Percentiles rank a stretch among this genome's conserved stretches.
Evolutionary conservation across 2,888 invertebrate species (phyloP).

Genomic region (Epistrophe eligans): DNA sequence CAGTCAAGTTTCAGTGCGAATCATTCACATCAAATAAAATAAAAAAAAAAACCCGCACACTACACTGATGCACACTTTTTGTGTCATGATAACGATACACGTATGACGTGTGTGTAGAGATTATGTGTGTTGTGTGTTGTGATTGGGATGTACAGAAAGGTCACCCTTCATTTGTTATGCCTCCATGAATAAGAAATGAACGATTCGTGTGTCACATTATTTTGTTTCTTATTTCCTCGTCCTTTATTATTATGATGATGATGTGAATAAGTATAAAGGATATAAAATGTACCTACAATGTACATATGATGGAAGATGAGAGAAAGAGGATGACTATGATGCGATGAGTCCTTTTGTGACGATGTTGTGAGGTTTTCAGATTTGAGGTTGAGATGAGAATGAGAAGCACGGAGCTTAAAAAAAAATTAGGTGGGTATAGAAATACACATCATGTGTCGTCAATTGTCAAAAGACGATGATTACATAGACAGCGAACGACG

Average conservation of each 20-base stretch:
- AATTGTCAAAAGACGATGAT: not conserved
- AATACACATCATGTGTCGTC: slow-evolving; percentile 35
- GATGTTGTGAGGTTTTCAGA: slow-evolving; percentile 11
- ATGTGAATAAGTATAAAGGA: slow-evolving; percentile 1
- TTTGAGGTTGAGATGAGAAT: not conserved
- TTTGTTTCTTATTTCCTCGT: slow-evolving; percentile 52
- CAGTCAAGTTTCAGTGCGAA: not conserved
- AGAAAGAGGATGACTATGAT: slow-evolving; percentile 7
- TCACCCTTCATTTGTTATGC: slow-evolving; percentile 72
- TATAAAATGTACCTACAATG: not conserved
- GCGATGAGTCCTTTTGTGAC: slow-evolving; percentile 10
- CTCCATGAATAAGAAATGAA: slow-evolving; percentile 64
- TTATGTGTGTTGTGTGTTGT: not conserved
- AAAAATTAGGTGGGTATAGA: not conserved
- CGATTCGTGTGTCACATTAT: slow-evolving; percentile 69
- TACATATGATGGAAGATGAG: not conserved
- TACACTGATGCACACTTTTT: not conserved
- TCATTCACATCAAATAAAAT: not conserved
- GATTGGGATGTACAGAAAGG: slow-evolving; percentile 37
- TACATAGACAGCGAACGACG: not conserved
- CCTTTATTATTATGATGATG: slow-evolving; percentile 7
- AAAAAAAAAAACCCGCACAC: not conserved
- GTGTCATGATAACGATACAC: not conserved
- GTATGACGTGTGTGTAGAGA: not conserved
- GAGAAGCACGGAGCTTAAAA: not conserved